These are phyloP conservation scores for Nasua narica DNA, from an alignment of 2,797 vertebrate species.

Conservation along the genomic window DNA sequence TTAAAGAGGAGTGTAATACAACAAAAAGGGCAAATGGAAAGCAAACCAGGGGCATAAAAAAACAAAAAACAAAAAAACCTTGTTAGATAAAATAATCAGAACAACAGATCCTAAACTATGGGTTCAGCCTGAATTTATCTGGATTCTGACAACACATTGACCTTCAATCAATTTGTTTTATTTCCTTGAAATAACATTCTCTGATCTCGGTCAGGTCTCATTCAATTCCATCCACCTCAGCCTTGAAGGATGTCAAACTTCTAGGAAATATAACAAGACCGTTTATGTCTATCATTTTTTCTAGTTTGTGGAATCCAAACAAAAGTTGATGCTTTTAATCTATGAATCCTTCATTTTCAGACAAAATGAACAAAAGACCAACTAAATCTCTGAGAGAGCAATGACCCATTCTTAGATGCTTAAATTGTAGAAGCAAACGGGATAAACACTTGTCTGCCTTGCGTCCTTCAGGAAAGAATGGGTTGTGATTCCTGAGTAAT, in stretches of 20 bases:
- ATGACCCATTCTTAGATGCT: neutral
- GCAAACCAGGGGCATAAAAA: neutral
- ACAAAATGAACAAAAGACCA: neutral
- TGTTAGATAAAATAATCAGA: neutral
- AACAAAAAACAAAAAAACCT: neutral
- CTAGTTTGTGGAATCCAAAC: neutral
- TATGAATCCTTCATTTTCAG: neutral
- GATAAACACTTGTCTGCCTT: neutral
- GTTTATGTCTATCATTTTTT: neutral
- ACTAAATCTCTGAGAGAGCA: neutral
- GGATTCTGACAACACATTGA: neutral
- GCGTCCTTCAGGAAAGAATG: neutral
- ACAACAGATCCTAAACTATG: neutral
- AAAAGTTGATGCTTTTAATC: neutral
- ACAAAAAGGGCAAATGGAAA: neutral
- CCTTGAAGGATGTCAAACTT: neutral
- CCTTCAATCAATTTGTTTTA: conserved; percentile 29
- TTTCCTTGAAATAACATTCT: neutral
- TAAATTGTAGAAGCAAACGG: neutral
- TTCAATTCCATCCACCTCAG: neutral
- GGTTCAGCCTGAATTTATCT: neutral
- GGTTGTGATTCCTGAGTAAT: neutral
- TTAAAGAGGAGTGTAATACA: neutral
- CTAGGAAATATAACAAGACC: neutral
- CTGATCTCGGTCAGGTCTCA: neutral